A percentile compares a stretch with the other conserved stretches of the same genome.
phyloP scores from a whole-genome alignment of 1,140 invertebrate genomes.

The Apis dorsata region DNA sequence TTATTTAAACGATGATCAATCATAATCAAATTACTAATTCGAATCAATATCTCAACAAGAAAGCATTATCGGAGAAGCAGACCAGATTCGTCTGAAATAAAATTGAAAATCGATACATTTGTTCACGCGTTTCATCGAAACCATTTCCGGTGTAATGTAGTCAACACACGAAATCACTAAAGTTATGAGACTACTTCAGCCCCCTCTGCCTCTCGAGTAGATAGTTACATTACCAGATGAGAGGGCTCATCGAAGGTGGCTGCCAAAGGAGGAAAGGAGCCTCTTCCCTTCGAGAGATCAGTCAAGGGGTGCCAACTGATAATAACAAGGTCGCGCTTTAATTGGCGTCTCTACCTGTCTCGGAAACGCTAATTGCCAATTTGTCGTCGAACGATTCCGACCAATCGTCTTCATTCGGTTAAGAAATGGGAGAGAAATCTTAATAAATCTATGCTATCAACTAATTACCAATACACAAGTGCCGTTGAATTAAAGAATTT shows the following conservation, averaged over 20 bases:
- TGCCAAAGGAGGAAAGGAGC: constrained; percentile 14
- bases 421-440: background rate
- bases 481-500: no score
- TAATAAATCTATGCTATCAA: background rate
- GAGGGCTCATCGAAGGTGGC: constrained; percentile 13
- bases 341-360: constrained; percentile 15
- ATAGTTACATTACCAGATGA: constrained; percentile 24
- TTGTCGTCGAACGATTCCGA: background rate
- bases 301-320: constrained; percentile 18
- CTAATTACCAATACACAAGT: no score
- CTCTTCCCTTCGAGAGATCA: constrained; percentile 6
- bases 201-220: background rate
- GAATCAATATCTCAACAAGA: background rate
- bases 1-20: background rate
- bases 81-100: background rate
- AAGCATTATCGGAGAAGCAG: background rate
- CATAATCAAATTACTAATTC: background rate
- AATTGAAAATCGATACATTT: background rate
- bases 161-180: background rate
- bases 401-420: no score
- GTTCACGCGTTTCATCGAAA: background rate
- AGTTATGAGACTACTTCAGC: background rate
- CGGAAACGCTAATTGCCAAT: constrained; percentile 35
- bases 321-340: constrained; percentile 33
- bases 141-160: no score